Evolutionary conservation across 2,797 vertebrate species (phyloP).

Genomic region (Delichon dasypus): DNA sequence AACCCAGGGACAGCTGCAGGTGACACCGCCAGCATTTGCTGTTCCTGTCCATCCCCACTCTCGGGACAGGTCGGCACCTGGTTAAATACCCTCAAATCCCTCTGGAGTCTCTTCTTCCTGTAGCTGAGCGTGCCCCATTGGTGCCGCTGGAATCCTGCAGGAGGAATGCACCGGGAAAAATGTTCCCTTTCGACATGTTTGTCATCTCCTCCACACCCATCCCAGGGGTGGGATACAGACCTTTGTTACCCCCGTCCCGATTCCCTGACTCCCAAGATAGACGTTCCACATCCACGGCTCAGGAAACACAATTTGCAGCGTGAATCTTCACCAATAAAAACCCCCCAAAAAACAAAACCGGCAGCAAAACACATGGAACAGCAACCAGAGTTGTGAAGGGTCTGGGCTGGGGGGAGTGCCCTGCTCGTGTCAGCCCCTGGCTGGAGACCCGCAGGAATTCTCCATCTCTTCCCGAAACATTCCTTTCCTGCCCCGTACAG

Average conservation of each 20-base stretch:
- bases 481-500: accelerated
- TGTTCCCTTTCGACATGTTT: accelerated
- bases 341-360: too few relatives aligned
- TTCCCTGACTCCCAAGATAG: accelerated
- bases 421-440: accelerated
- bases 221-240: too few relatives aligned
- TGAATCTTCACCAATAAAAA: accelerated
- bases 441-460: accelerated
- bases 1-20: accelerated
- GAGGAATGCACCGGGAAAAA: accelerated
- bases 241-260: accelerated
- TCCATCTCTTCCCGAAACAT: too few relatives aligned
- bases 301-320: accelerated
- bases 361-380: accelerated
- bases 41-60: neutral
- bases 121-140: accelerated
- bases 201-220: accelerated
- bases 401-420: accelerated
- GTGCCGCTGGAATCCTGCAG: neutral
- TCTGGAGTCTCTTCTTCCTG: accelerated
- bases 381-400: accelerated
- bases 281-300: accelerated
- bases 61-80: accelerated
- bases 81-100: neutral
- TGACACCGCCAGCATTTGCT: accelerated